phyloP scores from a whole-genome alignment of 1,140 invertebrate species.

The Neotoxoptera formosana region DNA sequence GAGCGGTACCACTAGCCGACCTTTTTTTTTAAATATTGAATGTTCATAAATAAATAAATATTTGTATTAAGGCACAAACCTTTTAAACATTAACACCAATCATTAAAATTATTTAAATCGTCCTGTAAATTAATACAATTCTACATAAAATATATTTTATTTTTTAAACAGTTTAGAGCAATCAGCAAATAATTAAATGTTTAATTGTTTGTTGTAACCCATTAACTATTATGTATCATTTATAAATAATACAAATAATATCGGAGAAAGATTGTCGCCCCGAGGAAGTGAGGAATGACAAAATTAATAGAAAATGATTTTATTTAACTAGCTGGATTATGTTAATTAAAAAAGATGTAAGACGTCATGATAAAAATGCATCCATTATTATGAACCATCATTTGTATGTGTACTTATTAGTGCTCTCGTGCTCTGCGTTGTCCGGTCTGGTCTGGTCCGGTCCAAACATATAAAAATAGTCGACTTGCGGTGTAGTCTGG shows the following conservation, averaged over 20 bases:
- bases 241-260: not conserved
- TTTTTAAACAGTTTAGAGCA: not conserved
- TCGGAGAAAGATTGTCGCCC: not conserved
- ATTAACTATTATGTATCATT: too few species aligned
- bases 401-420: too few species aligned
- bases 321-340: not conserved
- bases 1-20: too few species aligned
- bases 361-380: too few species aligned
- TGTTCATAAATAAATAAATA: not conserved
- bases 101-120: not conserved
- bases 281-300: not conserved
- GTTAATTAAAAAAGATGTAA: too few species aligned
- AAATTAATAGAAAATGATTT: not conserved
- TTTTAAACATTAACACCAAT: conserved; percentile 24
- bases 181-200: conserved; percentile 9
- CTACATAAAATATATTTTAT: not conserved
- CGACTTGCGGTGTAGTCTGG: too few species aligned
- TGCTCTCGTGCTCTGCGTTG: too few species aligned
- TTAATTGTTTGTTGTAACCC: not conserved
- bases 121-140: not conserved
- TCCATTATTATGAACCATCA: too few species aligned
- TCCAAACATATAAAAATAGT: too few species aligned
- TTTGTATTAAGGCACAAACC: not conserved
- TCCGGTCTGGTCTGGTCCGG: too few species aligned
- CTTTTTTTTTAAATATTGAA: not conserved